Evolutionary conservation across 2,888 invertebrate species (phyloP), one percentile per base, ranked within the genome.

Genomic region (Habroteleia sp.): DNA sequence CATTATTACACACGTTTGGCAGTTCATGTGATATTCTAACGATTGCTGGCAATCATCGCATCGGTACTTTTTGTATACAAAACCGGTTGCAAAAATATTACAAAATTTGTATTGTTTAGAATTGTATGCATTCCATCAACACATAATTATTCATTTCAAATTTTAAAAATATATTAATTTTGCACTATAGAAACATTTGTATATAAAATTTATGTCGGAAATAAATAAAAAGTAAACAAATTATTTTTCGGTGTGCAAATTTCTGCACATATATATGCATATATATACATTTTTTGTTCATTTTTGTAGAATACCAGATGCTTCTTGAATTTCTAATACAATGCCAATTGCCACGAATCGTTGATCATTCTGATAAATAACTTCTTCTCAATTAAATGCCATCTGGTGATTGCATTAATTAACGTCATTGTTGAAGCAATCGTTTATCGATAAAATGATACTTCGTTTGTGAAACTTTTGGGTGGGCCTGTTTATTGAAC

Each of bases 21-120:
- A 2, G 63, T 44, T 52, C 75, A 75, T 80, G 82, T 77, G 82
- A 82, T 82, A 81, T 81, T 83, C 82, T 80, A 84, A 85, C 82
- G 81, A 79, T 83, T 82, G 83, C 82, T 81, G 76, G 74, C 79
- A 79, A 17, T 35, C 46, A 39, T 29, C 54, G 27, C 29, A 23
- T n/a, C n/a, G n/a, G n/a, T n/a, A n/a, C n/a, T n/a, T n/a, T n/a
- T n/a, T n/a, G n/a, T n/a, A n/a, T n/a, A n/a, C n/a, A n/a, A n/a
- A n/a, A n/a, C n/a, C n/a, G n/a, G n/a, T n/a, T n/a, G n/a, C n/a
- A n/a, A n/a, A n/a, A n/a, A n/a, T n/a, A n/a, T n/a, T n/a, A n/a
- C n/a, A n/a, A n/a, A n/a, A n/a, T n/a, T n/a, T n/a, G n/a, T n/a
- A n/a, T n/a, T n/a, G n/a, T n/a, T n/a, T n/a, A n/a, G n/a, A n/a